Evolutionary conservation across 2,113 vertebrate genomes (phyloP).

Genomic region (Callorhinus ursinus): DNA sequence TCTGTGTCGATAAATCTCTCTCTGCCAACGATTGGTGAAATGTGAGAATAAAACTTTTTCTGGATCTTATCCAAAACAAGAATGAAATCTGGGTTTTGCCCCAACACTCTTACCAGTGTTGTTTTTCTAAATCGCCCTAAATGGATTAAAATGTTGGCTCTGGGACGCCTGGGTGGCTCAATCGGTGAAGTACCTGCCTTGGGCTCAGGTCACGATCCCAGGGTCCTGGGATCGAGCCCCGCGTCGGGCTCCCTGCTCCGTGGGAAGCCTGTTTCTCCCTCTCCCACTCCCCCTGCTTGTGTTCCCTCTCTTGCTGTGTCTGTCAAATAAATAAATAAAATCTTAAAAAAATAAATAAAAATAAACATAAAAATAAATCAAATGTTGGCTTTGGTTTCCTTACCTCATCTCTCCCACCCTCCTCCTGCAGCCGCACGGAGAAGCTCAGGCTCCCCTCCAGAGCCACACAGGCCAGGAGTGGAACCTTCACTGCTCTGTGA

Average conservation of each 20-base stretch:
- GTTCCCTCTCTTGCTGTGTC: too few species aligned
- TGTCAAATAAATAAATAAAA: background rate
- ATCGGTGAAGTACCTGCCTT: background rate
- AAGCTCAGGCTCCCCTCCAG: background rate
- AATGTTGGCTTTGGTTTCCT: background rate
- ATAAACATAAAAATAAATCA: background rate
- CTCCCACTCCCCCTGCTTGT: background rate
- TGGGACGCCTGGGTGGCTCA: too few species aligned
- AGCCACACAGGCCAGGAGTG: background rate
- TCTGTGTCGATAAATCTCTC: background rate
- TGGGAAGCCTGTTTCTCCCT: background rate
- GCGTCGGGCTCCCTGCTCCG: background rate
- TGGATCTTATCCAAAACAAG: background rate
- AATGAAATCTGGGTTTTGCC: constrained; percentile 10
- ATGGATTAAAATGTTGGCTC: background rate
- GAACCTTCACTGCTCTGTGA: background rate
- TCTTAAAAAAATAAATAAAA: background rate
- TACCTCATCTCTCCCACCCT: background rate
- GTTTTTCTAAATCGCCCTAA: constrained; percentile 8
- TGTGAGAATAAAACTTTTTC: background rate
- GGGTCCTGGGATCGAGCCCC: background rate
- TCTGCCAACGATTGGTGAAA: background rate
- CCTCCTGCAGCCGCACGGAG: background rate
- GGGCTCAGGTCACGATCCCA: background rate
- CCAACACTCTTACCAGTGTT: background rate